These are phyloP conservation scores for Cebidichthys violaceus DNA, from an alignment of 2,113 vertebrate genomes.

Conservation along the genomic window DNA sequence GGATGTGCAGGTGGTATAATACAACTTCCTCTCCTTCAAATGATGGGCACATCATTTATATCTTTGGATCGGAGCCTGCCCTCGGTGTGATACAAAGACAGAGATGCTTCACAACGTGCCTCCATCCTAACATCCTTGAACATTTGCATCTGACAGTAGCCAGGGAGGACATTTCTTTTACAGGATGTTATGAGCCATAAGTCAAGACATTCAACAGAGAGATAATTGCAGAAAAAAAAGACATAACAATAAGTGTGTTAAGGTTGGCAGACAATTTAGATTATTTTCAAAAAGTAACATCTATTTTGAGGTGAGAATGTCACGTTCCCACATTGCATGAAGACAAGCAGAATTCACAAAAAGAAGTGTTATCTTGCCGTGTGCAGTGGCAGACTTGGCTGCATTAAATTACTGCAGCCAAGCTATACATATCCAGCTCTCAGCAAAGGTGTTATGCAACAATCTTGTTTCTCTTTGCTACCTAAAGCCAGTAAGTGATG, in stretches of 20 bases:
- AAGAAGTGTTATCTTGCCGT: slow-evolving; percentile 44
- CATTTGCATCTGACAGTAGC: slow-evolving; percentile 47
- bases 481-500: slow-evolving; percentile 23
- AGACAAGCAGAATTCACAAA: slow-evolving; percentile 47
- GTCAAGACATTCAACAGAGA: slow-evolving; percentile 24
- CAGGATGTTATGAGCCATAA: slow-evolving; percentile 37
- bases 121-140: slow-evolving; percentile 53
- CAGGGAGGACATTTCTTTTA: slow-evolving; percentile 35
- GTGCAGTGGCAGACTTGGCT: slow-evolving; percentile 37
- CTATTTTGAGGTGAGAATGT: slow-evolving; percentile 68
- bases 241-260: slow-evolving; percentile 23
- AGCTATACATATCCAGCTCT: slow-evolving; percentile 45
- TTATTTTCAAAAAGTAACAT: slow-evolving; percentile 59
- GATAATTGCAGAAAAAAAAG: slow-evolving; percentile 49
- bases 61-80: slow-evolving; percentile 66
- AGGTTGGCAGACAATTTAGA: slow-evolving; percentile 35
- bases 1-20: slow-evolving; percentile 73
- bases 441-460: slow-evolving; percentile 41
- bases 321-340: slow-evolving; percentile 45
- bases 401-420: slow-evolving; percentile 43
- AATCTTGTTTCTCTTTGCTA: slow-evolving; percentile 16
- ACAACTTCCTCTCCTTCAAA: slow-evolving; percentile 64
- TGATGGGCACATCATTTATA: slow-evolving; percentile 75
- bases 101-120: slow-evolving; percentile 17
- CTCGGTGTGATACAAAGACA: slow-evolving; percentile 45